These are phyloP conservation scores for Otocyon megalotis DNA, from an alignment of 2,113 vertebrate species.

Conservation along the genomic window DNA sequence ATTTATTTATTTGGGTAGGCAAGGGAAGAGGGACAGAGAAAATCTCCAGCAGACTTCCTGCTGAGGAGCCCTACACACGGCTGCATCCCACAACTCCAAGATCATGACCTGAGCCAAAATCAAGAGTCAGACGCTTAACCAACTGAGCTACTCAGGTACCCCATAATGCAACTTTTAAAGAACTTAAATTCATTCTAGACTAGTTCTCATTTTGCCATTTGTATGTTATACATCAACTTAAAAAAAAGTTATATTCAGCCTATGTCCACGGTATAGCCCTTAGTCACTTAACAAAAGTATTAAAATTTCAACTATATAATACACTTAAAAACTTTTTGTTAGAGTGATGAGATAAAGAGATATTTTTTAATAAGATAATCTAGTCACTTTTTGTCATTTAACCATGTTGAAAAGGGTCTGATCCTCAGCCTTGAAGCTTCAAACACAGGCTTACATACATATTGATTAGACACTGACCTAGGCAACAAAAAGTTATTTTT, in stretches of 20 bases:
- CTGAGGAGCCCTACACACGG: not conserved
- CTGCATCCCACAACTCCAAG: not conserved
- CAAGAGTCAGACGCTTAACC: not conserved
- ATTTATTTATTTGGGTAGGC: not conserved
- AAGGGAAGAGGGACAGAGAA: not conserved
- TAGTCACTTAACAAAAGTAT: conserved; percentile 21
- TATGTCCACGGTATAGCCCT: not conserved
- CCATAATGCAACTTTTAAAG: not conserved
- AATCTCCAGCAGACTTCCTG: not conserved
- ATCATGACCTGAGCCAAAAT: not conserved
- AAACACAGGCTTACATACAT: not conserved
- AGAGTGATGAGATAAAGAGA: not conserved
- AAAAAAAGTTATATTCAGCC: conserved; percentile 16
- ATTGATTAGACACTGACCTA: not conserved
- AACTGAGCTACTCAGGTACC: not conserved
- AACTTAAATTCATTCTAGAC: conserved; percentile 29
- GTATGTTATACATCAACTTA: not conserved
- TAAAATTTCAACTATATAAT: conserved; percentile 41
- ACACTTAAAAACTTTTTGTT: conserved; percentile 5
- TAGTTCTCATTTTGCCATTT: not conserved
- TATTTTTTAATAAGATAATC: not conserved
- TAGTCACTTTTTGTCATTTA: not conserved
- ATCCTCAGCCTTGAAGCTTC: not conserved
- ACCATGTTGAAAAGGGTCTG: not conserved
- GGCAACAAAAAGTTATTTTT: not conserved